phyloP scores from a whole-genome alignment of 2,888 invertebrate genomes.

The Podotricha telesiphe region DNA sequence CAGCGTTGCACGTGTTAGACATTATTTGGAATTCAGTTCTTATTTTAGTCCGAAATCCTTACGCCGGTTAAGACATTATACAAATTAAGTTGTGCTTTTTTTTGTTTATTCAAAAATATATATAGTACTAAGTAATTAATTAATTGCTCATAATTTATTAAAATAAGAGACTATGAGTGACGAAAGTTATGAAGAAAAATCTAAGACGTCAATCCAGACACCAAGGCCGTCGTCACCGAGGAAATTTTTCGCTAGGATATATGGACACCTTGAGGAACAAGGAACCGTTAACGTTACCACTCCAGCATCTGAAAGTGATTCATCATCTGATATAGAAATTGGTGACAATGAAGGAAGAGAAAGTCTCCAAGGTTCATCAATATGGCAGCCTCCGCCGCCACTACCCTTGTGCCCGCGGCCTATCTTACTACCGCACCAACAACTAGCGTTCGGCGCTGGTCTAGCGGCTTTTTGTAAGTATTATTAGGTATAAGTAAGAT shows the following conservation, averaged over 20 bases:
- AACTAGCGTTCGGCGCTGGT: constrained; percentile 84
- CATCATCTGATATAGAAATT: constrained; percentile 78
- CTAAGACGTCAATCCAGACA: constrained; percentile 56
- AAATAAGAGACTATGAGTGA: constrained; percentile 51
- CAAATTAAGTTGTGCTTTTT: neutral
- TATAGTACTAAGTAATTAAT: neutral
- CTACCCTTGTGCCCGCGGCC: constrained; percentile 75
- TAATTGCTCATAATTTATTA: constrained; percentile 8
- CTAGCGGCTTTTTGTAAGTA: constrained; percentile 84
- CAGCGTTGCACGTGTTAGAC: constrained; percentile 57
- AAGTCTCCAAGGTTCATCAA: constrained; percentile 49
- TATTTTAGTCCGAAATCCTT: constrained; percentile 16
- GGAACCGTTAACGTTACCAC: constrained; percentile 50
- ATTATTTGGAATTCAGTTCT: constrained; percentile 16
- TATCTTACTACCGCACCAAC: constrained; percentile 73
- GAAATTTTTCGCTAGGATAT: constrained; percentile 91
- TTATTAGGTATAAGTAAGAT: neutral
- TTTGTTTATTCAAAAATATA: neutral
- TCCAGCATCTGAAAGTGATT: constrained; percentile 64
- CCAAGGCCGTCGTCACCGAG: constrained; percentile 89
- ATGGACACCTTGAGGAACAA: constrained; percentile 88
- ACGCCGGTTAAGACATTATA: neutral
- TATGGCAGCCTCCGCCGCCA: constrained; percentile 68
- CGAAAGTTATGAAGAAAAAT: constrained; percentile 50
- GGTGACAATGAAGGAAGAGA: constrained; percentile 54